Evolutionary conservation across 2,888 invertebrate species (phyloP), one percentile per base, ranked within the genome.

Genomic region (Lysandra coridon): DNA sequence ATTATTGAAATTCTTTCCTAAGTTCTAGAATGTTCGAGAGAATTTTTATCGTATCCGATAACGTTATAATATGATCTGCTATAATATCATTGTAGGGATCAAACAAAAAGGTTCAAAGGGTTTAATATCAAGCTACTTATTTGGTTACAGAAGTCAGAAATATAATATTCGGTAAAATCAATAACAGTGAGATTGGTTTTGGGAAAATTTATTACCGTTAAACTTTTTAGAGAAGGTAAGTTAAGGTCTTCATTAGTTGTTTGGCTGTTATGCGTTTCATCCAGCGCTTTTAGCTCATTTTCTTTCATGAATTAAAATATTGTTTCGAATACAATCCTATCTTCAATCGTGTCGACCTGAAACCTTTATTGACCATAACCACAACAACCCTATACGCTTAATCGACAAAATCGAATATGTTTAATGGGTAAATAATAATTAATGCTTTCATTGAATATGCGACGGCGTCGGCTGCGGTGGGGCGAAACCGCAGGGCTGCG

Each of bases 1-100:
- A 82, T 82, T 81, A 90, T 89, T 88, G 88, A 86, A 86, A 85
- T 83, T 85, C 85, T 84, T 87, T 86, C 86, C 53, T 33, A 2
- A 57, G 33, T 76, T 76, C 57, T 76, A 76, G 76, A 57, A 76
- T 76, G 76, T 76, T 33, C 57, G 30, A 53, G 14, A 30, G 76
- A 57, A 76, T 75, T 53, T 69, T 69, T 37, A 69, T 69, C 6
- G 69, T 37, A 69, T 33, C 33, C 33, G 12, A 69, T 69, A 69
- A 69, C 14, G 33, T 69, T 69, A 37, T 23, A 30, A 62, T 23
- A 23, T 30, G 30, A 64, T 69, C 33, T 30, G 30, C 3, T 33
- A 12, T 69, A 33, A 3, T 6, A 40, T 69, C 69, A 69, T 17
- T 69, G 14, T 69, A 69, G 14, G 33, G 33, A 69, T 30, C 30